A percentile compares a stretch with the other conserved stretches of the same genome.
Conservation (phyloP, 1,140 invertebrate genomes). For the Drosophila leontia region DNA sequence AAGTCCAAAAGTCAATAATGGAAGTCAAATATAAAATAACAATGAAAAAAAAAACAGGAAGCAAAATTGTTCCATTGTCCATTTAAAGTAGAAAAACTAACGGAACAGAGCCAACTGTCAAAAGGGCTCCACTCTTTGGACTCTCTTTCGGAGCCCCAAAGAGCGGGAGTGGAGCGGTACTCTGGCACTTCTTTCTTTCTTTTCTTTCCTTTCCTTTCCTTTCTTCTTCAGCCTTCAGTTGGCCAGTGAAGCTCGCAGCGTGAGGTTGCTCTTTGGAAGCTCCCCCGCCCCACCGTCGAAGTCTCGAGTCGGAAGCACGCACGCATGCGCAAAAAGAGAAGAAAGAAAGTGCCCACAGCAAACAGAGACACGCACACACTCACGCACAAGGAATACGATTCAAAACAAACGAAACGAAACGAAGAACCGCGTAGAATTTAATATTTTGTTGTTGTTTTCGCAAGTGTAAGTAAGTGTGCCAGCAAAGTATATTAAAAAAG, state of each 20-base stretch:
- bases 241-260: constrained; percentile 65
- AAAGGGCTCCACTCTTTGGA: constrained; percentile 42
- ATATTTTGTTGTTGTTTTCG: constrained; percentile 24
- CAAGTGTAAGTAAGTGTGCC: constrained; percentile 64
- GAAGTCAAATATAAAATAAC: not conserved
- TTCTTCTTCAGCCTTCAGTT: constrained; percentile 48
- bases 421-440: constrained; percentile 17
- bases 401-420: constrained; percentile 30
- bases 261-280: constrained; percentile 54
- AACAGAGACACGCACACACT: not conserved
- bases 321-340: constrained; percentile 45
- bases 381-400: constrained; percentile 3
- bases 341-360: constrained; percentile 49
- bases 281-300: constrained; percentile 4
- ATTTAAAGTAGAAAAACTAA: constrained; percentile 45
- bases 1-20: constrained; percentile 13
- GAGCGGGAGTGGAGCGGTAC: constrained; percentile 11
- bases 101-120: constrained; percentile 19
- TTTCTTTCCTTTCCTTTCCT: constrained; percentile 1
- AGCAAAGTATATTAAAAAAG: constrained; percentile 60
- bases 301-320: constrained; percentile 22
- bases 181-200: constrained; percentile 30
- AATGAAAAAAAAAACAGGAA: constrained; percentile 47
- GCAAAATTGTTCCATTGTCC: constrained; percentile 40
- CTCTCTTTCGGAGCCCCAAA: constrained; percentile 23